Percentiles rank a stretch among this genome's conserved stretches.
These are phyloP conservation scores for Hyposoter dolosus DNA, from an alignment of 2,888 invertebrate genomes.

Conservation along the genomic window DNA sequence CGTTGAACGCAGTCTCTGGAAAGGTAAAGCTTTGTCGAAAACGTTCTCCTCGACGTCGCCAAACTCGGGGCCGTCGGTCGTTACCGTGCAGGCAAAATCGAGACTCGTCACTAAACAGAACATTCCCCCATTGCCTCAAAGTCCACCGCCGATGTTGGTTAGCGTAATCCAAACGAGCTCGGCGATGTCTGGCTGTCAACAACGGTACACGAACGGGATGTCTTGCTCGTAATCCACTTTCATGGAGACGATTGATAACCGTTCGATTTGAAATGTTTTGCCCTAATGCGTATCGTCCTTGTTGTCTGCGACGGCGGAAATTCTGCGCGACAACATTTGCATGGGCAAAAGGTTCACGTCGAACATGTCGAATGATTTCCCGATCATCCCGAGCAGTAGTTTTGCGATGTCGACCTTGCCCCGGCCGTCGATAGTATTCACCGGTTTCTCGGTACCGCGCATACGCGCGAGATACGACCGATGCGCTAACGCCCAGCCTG, in stretches of 20 bases:
- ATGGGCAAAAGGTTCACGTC: no score
- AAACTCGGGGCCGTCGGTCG: slow-evolving; percentile 57
- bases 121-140: slow-evolving; percentile 50
- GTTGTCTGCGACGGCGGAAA: no score
- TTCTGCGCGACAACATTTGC: no score
- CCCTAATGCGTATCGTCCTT: no score
- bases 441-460: no score
- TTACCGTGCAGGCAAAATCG: slow-evolving; percentile 53
- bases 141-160: slow-evolving; percentile 41
- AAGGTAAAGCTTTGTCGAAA: not conserved
- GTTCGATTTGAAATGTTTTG: slow-evolving; percentile 32
- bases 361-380: no score
- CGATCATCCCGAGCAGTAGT: no score
- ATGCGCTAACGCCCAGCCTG: no score
- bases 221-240: slow-evolving; percentile 28
- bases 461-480: no score
- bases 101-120: slow-evolving; percentile 60
- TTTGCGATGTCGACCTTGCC: no score
- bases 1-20: slow-evolving; percentile 8
- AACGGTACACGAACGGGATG: slow-evolving; percentile 43
- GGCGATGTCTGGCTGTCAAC: slow-evolving; percentile 44
- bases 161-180: slow-evolving; percentile 46
- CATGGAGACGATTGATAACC: slow-evolving; percentile 35
- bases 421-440: no score
- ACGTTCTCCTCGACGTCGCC: slow-evolving; percentile 48